Evolutionary conservation across 2,797 vertebrate genomes (phyloP).

Genomic region (Scolopax rusticola): DNA sequence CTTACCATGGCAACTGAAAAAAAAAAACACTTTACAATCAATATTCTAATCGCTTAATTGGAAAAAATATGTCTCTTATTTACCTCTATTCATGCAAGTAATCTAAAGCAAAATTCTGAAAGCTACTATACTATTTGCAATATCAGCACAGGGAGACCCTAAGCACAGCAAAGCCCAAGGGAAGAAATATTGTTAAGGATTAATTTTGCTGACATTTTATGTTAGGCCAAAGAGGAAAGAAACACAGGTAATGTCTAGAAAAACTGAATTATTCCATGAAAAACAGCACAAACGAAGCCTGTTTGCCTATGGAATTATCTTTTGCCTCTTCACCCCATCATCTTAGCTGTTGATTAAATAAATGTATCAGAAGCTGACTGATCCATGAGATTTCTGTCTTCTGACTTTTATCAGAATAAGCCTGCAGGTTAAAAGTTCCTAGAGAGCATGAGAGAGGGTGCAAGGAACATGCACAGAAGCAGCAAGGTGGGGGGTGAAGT

Average conservation of each 20-base stretch:
- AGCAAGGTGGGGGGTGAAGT: fast-evolving
- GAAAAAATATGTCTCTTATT: background rate
- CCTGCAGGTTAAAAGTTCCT: background rate
- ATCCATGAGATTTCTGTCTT: background rate
- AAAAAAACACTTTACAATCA: background rate
- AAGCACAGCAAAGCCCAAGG: background rate
- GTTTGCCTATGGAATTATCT: background rate
- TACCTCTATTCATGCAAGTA: background rate
- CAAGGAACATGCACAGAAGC: background rate
- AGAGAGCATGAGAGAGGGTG: background rate
- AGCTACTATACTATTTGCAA: background rate
- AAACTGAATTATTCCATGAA: background rate
- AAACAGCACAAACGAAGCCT: background rate
- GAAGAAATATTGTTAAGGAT: background rate
- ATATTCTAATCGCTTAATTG: background rate
- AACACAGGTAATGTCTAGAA: background rate
- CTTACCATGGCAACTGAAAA: background rate
- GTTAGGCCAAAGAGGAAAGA: background rate
- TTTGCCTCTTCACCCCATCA: background rate
- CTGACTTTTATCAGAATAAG: background rate
- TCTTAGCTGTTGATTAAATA: background rate
- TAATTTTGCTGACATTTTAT: conserved; percentile 15
- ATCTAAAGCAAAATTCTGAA: background rate
- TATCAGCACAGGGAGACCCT: background rate
- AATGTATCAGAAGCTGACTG: background rate